Percentiles rank a stretch among this genome's conserved stretches.
Conservation (phyloP, 2,113 vertebrate genomes). For the Pterophyllum scalare region DNA sequence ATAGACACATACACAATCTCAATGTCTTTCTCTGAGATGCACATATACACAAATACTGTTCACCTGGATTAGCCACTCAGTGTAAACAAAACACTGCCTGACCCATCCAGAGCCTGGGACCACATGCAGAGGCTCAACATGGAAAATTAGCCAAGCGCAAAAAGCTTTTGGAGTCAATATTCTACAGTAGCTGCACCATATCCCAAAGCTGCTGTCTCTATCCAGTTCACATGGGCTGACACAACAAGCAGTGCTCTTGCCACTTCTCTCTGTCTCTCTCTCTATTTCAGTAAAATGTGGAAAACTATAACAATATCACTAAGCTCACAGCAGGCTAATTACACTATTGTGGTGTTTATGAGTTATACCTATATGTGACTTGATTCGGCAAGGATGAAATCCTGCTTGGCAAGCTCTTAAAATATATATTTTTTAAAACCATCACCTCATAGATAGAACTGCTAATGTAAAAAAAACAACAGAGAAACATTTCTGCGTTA, state of each 20-base stretch:
- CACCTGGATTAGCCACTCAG: conserved; percentile 49
- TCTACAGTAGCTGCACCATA: conserved; percentile 64
- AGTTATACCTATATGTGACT: conserved; percentile 44
- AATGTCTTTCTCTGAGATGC: neutral
- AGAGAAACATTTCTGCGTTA: conserved; percentile 23
- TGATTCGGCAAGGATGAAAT: conserved; percentile 31
- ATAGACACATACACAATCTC: conserved; percentile 9
- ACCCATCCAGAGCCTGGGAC: conserved; percentile 32
- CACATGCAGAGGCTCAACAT: conserved; percentile 63
- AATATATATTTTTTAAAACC: conserved; percentile 17
- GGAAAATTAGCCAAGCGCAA: conserved; percentile 71
- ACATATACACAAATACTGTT: conserved; percentile 18
- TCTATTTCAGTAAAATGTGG: neutral
- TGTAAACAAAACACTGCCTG: conserved; percentile 62
- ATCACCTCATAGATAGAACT: conserved; percentile 16
- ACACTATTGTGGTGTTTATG: conserved; percentile 14
- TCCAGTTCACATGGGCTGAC: conserved; percentile 42
- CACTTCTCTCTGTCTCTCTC: neutral
- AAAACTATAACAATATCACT: neutral
- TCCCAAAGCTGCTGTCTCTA: conserved; percentile 47
- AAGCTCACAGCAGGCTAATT: conserved; percentile 14
- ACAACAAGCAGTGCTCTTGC: conserved; percentile 29
- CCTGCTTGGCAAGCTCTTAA: conserved; percentile 1
- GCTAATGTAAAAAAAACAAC: neutral
- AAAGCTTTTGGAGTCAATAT: conserved; percentile 76